Percentiles rank a stretch among this genome's conserved stretches.
phyloP scores from a whole-genome alignment of 2,113 vertebrate species.

The Ammodytes marinus region DNA sequence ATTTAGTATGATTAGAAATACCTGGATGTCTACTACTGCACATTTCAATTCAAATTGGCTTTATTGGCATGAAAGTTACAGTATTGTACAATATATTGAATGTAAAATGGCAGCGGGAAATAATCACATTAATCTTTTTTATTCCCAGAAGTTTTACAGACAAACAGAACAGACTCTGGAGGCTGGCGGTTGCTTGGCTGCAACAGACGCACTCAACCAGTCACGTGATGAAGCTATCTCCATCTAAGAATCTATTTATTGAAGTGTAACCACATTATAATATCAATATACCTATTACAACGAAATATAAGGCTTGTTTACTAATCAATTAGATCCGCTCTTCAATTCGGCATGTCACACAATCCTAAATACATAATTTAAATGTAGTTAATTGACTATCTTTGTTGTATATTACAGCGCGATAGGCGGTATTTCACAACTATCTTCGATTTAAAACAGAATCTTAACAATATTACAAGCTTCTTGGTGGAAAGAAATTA shows the following conservation, averaged over 20 bases:
- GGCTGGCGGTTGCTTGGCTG: conserved; percentile 4
- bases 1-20: too few relatives aligned
- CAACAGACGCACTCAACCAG: conserved; percentile 30
- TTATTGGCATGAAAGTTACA: too few relatives aligned
- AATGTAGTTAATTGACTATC: neutral
- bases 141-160: neutral
- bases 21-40: too few relatives aligned
- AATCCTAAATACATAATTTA: accelerated
- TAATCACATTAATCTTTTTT: too few relatives aligned
- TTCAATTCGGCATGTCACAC: conserved; percentile 9
- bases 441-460: neutral
- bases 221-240: neutral
- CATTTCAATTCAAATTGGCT: too few relatives aligned
- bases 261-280: accelerated
- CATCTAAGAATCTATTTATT: neutral
- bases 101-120: too few relatives aligned
- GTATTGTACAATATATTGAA: too few relatives aligned
- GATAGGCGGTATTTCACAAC: neutral
- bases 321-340: accelerated
- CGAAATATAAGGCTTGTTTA: accelerated
- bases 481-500: accelerated
- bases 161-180: neutral
- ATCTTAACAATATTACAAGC: accelerated
- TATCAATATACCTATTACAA: accelerated
- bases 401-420: neutral